phyloP scores from a whole-genome alignment of 2,888 invertebrate species.

The Sarcophaga rosellei region DNA sequence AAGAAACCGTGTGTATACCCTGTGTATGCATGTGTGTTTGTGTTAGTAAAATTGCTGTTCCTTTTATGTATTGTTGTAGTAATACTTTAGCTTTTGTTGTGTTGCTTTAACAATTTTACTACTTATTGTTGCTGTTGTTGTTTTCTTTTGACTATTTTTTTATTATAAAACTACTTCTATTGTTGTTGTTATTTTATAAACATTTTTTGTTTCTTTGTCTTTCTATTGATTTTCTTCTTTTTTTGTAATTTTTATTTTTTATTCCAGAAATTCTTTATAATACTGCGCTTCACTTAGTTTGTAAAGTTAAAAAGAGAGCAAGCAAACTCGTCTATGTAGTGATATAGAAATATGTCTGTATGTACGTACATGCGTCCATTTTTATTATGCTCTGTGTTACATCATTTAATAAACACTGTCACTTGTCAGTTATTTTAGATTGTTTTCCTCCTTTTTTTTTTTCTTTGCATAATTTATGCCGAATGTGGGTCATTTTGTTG shows the following conservation, averaged over 20 bases:
- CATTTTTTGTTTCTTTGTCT: neutral
- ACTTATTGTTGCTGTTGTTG: too few relatives aligned
- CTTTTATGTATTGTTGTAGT: neutral
- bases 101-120: too few relatives aligned
- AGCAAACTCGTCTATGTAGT: neutral
- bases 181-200: slow-evolving; percentile 1
- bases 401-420: slow-evolving; percentile 69
- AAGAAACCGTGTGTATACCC: neutral
- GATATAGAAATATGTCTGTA: neutral
- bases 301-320: too few relatives aligned
- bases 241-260: slow-evolving; percentile 19
- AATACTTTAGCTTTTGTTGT: too few relatives aligned
- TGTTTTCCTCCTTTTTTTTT: slow-evolving; percentile 21
- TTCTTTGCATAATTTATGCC: too few relatives aligned
- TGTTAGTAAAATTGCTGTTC: neutral
- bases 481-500: too few relatives aligned
- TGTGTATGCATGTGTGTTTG: neutral
- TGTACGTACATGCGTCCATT: neutral
- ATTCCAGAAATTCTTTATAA: neutral
- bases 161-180: neutral
- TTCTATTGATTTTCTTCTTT: slow-evolving; percentile 1
- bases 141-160: neutral
- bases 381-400: slow-evolving; percentile 32
- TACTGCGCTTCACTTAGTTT: too few relatives aligned
- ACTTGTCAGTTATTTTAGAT: slow-evolving; percentile 61